A percentile compares a stretch with the other conserved stretches of the same genome.
phyloP scores from a whole-genome alignment of 2,113 vertebrate species.

The Ibidorhyncha struthersii region DNA sequence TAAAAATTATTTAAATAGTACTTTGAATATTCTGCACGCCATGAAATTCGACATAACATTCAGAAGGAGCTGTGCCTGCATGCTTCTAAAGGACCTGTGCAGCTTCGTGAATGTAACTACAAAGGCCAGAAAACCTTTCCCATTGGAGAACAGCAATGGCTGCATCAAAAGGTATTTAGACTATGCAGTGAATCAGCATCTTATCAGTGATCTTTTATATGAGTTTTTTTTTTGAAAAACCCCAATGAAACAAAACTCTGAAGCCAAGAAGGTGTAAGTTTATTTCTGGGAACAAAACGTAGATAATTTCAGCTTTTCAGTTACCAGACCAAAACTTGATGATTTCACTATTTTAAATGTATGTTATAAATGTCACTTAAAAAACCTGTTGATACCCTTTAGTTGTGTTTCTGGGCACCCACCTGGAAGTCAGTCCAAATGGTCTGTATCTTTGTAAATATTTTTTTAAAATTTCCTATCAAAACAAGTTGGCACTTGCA shows the following conservation, averaged over 20 bases:
- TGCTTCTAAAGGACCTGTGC: conserved; percentile 75
- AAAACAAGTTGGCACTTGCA: neutral
- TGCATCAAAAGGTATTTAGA: conserved; percentile 83
- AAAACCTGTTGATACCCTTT: neutral
- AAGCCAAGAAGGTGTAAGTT: neutral
- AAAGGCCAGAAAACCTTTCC: conserved; percentile 82
- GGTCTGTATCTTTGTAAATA: neutral
- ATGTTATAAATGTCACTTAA: neutral
- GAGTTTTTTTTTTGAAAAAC: neutral
- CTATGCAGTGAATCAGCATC: neutral
- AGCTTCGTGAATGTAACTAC: conserved; percentile 86
- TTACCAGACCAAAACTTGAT: neutral
- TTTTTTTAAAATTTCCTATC: neutral
- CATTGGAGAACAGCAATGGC: conserved; percentile 86
- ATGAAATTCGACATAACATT: conserved; percentile 94
- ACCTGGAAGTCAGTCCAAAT: neutral
- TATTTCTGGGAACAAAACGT: neutral
- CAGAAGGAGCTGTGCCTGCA: conserved; percentile 95
- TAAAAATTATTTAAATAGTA: conserved; percentile 77
- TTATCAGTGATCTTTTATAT: neutral
- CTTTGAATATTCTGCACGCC: conserved; percentile 90
- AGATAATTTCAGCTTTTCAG: neutral
- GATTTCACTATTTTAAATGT: neutral
- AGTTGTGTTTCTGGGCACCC: neutral
- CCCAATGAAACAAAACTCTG: neutral